Base-by-base conservation (phyloP, 2,797 vertebrate species). In the Mus spretus region DNA sequence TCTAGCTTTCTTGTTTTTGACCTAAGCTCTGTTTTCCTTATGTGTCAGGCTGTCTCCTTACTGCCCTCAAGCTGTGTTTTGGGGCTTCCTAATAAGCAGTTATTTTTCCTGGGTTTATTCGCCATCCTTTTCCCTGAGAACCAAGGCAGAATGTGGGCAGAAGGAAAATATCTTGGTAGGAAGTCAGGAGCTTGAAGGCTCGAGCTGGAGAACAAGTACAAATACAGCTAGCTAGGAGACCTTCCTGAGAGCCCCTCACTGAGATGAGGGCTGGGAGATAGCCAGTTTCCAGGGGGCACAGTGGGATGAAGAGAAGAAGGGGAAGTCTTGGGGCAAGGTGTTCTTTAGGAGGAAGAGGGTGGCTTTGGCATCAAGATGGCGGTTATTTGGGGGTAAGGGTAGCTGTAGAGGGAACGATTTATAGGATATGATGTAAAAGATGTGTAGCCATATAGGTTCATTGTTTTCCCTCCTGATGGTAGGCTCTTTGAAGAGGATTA, bases 321-420 rank as follows among this genome's bases (percentile, higher is more conserved):
- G 65, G 26, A 47, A 59, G 37, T 81, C 15, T 67, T 84, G 22
- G 75, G 63, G 67, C 50, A 84, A 85, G 96, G 61, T 44, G 63
- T 44, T 86, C 37, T 93, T 95, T 94, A 86, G 79, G 83, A 96
- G 80, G 87, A 92, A 85, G 65, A 89, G 1, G 9, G 65, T 72
- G 47, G 31, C 17, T 63, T 80, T 77, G 61, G 34, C 37, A 85
- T 67, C 19, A 80, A 80, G 59, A 63, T 80, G 72, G 70, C 44
- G 34, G 9, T 78, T 85, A 44, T 96, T 93, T 44, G 34, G 34
- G 28, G 11, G 17, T 57, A 74, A 44, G 44, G 37, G 28, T 95
- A 37, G 31, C 4, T 90, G 34, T 82, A 22, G 28, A 94, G 47
- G 88, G 74, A 80, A 91, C 92, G 74, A 70, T 72, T 90, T 89